Evolutionary conservation across 2,113 vertebrate species (phyloP).

Genomic region (Thymallus thymallus): DNA sequence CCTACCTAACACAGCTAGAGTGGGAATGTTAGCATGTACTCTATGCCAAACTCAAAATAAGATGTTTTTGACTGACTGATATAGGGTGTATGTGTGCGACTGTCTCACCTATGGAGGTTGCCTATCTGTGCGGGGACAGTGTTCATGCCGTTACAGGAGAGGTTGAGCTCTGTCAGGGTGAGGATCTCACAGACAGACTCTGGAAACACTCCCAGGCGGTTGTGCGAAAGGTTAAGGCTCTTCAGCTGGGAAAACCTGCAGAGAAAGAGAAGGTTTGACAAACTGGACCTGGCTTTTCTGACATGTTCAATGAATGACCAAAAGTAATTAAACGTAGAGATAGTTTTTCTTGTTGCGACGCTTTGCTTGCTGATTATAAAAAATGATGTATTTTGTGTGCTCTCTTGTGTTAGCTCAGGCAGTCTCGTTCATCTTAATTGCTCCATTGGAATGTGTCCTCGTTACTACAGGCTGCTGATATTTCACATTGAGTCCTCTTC

Average conservation of each 20-base stretch:
- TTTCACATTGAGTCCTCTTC: slow-evolving; percentile 6
- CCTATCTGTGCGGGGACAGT: slow-evolving; percentile 80
- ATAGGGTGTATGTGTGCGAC: not conserved
- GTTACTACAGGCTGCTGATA: not conserved
- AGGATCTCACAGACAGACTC: slow-evolving; percentile 86
- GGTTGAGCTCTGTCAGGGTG: slow-evolving; percentile 88
- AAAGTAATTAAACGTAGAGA: not conserved
- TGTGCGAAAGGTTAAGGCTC: slow-evolving; percentile 92
- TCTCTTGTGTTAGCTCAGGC: not conserved
- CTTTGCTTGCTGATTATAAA: no score
- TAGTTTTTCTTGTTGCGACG: not conserved
- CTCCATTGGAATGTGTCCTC: slow-evolving; percentile 7
- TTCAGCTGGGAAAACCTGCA: slow-evolving; percentile 93
- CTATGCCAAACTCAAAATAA: not conserved
- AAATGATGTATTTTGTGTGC: no score
- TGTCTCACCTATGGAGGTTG: slow-evolving; percentile 82
- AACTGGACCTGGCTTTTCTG: not conserved
- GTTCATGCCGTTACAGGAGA: slow-evolving; percentile 88
- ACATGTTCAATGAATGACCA: not conserved
- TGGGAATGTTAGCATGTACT: not conserved
- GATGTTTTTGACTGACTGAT: not conserved
- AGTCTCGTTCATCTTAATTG: not conserved
- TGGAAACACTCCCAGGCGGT: slow-evolving; percentile 88
- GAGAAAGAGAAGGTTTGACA: not conserved
- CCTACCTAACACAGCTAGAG: not conserved